Base-by-base conservation (phyloP, 2,888 invertebrate genomes). In the Lordiphosa andalusiaca region DNA sequence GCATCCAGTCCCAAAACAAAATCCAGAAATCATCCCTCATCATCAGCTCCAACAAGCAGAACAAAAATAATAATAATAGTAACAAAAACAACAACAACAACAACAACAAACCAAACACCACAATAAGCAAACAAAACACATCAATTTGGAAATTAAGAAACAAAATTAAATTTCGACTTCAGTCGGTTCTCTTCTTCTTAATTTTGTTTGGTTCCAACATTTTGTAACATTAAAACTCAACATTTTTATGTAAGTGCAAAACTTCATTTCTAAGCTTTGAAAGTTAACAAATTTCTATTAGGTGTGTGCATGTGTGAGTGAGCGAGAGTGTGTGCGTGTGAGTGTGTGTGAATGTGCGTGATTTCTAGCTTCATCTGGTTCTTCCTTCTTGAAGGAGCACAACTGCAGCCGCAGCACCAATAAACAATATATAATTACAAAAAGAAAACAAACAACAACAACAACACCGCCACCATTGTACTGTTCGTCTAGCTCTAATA, bases 381-480 rank as follows among this genome's bases (percentile, higher is more conserved):
- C 44, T 33, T 44, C 44, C 44, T 44, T 44, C 16, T 44, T 30
- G 30, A 23, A 23, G 37, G 37, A 37, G 23, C 23, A 48, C 37
- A 38, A 48, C 10, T 40, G 13, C 16, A 40, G 16, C 9, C 4
- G 9, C 19, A 37, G 36, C 37, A 38, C 25, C 41, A 48, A 52
- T 9, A 38, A 53, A 16, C 16, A 19, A 19, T 4, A 23, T 16
- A 19, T 13, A 51, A 13, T 30, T 30, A 38, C 12, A 36, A 16
- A 23, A 12, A 3, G 23, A 33, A 46, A 12, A 38, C 6, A 59
- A 62, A 51, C n/a, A n/a, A n/a, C n/a, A n/a, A n/a, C n/a, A n/a
- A n/a, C n/a, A n/a, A n/a, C 71, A 69, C 51, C 55, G 71, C 69
- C 69, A 67, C 52, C 62, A 61, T 47, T 57, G 53, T 42, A 52